A percentile compares a stretch with the other conserved stretches of the same genome.
phyloP scores from a whole-genome alignment of 2,888 invertebrate genomes.

The Agonum fuliginosum region DNA sequence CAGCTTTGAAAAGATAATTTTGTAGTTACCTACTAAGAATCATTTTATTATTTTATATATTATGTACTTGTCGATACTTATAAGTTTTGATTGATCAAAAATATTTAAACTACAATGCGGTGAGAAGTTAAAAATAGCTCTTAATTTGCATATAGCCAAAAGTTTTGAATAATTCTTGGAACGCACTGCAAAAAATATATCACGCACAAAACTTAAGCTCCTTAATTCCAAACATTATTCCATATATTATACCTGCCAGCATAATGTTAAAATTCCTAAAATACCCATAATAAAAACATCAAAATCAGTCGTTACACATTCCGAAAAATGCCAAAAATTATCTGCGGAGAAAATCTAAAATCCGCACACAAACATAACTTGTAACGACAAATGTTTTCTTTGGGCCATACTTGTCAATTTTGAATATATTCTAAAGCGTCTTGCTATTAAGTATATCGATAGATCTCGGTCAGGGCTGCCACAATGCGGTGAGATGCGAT shows the following conservation, averaged over 20 bases:
- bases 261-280: constrained; percentile 35
- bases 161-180: constrained; percentile 13
- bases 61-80: too few relatives aligned
- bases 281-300: constrained; percentile 42
- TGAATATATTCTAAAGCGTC: constrained; percentile 5
- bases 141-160: not conserved
- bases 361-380: not conserved
- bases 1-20: too few relatives aligned
- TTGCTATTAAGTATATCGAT: constrained; percentile 45
- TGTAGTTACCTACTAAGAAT: too few relatives aligned
- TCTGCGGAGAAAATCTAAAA: not conserved
- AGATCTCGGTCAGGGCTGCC: constrained; percentile 28
- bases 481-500: constrained; percentile 31
- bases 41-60: too few relatives aligned
- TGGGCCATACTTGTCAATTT: constrained; percentile 23
- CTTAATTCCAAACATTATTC: constrained; percentile 19
- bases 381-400: constrained; percentile 42
- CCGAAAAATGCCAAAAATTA: constrained; percentile 1
- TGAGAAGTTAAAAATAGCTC: too few relatives aligned
- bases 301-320: constrained; percentile 31
- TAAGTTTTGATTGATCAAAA: too few relatives aligned
- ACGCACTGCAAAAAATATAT: not conserved
- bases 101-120: too few relatives aligned
- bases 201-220: constrained; percentile 14
- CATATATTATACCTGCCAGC: constrained; percentile 9